Conservation (phyloP, 2,797 vertebrate genomes). For the Sternarchorhynchus goeldii region DNA sequence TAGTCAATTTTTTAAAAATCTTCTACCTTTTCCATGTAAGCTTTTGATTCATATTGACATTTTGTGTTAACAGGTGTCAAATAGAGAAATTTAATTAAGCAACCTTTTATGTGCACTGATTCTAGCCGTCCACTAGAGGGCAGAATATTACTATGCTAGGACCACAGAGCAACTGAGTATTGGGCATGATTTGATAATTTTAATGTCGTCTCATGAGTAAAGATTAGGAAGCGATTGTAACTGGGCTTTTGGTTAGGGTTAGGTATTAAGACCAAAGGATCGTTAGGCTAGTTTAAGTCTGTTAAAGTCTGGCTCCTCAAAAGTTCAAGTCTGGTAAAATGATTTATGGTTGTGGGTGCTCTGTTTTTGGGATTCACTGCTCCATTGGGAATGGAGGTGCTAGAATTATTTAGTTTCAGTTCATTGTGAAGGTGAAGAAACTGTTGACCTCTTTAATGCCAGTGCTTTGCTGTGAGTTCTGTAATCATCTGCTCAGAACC, state of each 20-base stretch:
- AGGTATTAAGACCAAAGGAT: not conserved
- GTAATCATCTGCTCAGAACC: constrained; percentile 57
- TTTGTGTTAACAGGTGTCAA: constrained; percentile 15
- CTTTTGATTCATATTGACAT: constrained; percentile 26
- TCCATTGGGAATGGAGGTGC: constrained; percentile 11
- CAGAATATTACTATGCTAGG: not conserved
- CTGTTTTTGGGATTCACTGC: constrained; percentile 8
- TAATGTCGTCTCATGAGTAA: not conserved
- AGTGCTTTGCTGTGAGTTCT: constrained; percentile 60
- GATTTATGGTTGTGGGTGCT: not conserved
- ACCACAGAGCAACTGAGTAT: not conserved
- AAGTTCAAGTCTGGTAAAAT: not conserved
- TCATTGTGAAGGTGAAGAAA: constrained; percentile 37
- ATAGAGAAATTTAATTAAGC: constrained; percentile 9
- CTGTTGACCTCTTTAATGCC: constrained; percentile 21
- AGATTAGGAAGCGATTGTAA: not conserved
- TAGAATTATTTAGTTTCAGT: constrained; percentile 23
- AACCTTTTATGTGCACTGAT: constrained; percentile 18
- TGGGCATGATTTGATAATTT: not conserved
- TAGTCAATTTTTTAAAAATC: constrained; percentile 11
- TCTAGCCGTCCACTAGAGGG: not conserved
- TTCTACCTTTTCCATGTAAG: constrained; percentile 6
- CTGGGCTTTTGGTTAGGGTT: not conserved
- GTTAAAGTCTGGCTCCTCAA: not conserved
- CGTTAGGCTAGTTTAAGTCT: not conserved